phyloP scores from a whole-genome alignment of 2,113 vertebrate species.

The Passer montanus region DNA sequence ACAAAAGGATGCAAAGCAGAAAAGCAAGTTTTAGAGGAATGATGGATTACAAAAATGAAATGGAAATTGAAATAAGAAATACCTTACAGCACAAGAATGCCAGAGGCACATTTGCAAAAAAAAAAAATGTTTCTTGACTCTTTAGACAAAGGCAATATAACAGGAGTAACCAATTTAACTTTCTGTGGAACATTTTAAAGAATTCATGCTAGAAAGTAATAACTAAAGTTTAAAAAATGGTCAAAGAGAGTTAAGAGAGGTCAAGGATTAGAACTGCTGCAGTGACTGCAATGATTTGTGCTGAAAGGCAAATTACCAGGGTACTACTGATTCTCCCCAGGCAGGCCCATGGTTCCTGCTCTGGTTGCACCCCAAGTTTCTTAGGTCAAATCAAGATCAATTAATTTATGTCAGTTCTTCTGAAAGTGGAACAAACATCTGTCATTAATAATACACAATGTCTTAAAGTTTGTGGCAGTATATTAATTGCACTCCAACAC shows the following conservation, averaged over 20 bases:
- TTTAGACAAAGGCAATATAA: not conserved
- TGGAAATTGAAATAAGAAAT: not conserved
- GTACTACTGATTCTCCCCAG: not conserved
- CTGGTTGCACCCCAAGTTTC: not conserved
- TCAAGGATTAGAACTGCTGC: not conserved
- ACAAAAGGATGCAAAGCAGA: not conserved
- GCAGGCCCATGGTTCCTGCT: not conserved
- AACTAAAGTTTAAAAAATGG: not conserved
- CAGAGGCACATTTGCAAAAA: not conserved
- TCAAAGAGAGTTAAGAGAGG: not conserved
- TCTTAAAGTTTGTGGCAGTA: not conserved
- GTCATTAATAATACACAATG: not conserved
- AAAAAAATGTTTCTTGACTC: not conserved
- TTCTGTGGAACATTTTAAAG: not conserved
- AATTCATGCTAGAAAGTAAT: not conserved
- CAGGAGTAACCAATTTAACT: not conserved
- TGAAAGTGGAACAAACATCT: not conserved
- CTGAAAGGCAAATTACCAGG: not conserved
- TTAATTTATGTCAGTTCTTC: not conserved
- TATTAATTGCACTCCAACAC: not conserved
- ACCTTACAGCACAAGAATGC: not conserved
- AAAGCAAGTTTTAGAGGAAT: not conserved
- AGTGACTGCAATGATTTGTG: not conserved
- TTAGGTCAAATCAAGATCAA: not conserved
- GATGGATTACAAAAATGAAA: not conserved